phyloP scores from a whole-genome alignment of 2,113 vertebrate genomes.

The Cephalopholis sonnerati region DNA sequence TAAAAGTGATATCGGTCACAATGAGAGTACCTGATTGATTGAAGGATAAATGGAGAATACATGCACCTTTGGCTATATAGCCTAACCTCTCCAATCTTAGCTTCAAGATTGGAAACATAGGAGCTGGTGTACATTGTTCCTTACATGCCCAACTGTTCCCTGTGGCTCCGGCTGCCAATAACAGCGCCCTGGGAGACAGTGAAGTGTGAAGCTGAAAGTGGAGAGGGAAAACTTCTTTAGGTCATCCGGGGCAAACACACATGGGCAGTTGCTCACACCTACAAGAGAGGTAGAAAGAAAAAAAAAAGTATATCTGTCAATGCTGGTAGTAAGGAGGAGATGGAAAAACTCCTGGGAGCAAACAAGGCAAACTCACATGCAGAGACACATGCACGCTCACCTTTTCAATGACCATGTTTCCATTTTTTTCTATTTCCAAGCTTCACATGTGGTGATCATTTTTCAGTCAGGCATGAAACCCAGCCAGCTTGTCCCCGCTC shows the following conservation, averaged over 20 bases:
- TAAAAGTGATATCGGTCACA: neutral
- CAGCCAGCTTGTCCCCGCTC: conserved; percentile 4
- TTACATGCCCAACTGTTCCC: conserved; percentile 18
- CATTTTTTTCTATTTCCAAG: conserved; percentile 12
- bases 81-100: conserved; percentile 11
- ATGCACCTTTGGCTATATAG: neutral
- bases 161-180: conserved; percentile 27
- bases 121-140: conserved; percentile 9
- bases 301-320: conserved; percentile 12
- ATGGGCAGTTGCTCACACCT: conserved; percentile 16
- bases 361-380: conserved; percentile 20
- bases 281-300: neutral
- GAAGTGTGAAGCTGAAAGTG: conserved; percentile 37
- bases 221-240: conserved; percentile 23
- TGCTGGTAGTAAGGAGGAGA: conserved; percentile 1
- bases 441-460: conserved; percentile 26
- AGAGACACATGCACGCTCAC: neutral
- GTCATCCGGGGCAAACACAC: conserved; percentile 50
- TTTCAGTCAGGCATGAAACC: conserved; percentile 26
- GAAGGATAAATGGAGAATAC: neutral
- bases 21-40: neutral
- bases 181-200: conserved; percentile 5
- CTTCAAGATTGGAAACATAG: neutral
- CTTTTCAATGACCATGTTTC: neutral
- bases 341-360: conserved; percentile 35